Percentiles rank a stretch among this genome's conserved stretches.
Conservation (phyloP, 1,140 invertebrate genomes). For the Drosophila bocqueti region DNA sequence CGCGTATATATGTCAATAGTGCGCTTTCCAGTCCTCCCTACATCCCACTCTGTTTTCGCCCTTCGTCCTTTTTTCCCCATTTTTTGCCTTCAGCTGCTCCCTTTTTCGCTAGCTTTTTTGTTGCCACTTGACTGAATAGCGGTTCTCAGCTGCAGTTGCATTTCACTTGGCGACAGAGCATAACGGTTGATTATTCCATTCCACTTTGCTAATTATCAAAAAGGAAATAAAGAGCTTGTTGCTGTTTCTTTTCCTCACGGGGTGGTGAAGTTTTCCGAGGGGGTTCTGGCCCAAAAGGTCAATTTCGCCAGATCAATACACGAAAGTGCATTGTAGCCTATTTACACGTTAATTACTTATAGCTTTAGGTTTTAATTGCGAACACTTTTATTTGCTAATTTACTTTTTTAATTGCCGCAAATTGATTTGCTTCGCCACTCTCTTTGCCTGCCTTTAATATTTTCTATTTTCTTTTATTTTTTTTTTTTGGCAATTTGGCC, state of each 20-base stretch:
- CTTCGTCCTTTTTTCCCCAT: constrained; percentile 36
- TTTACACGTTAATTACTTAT: constrained; percentile 28
- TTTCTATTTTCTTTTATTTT: constrained; percentile 9
- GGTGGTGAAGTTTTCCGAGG: not conserved
- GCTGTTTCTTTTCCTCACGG: not conserved
- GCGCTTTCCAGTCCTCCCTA: constrained; percentile 78
- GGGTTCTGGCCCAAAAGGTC: constrained; percentile 38
- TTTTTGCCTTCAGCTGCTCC: constrained; percentile 60
- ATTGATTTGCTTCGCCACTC: constrained; percentile 19
- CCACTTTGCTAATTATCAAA: constrained; percentile 34
- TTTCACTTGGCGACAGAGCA: constrained; percentile 53
- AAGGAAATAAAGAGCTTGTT: constrained; percentile 25
- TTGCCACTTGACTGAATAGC: constrained; percentile 80
- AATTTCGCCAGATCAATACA: constrained; percentile 42
- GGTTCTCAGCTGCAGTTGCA: constrained; percentile 59
- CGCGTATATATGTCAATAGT: constrained; percentile 85
- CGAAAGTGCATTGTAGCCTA: constrained; percentile 8
- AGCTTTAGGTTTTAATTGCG: not conserved
- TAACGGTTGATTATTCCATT: constrained; percentile 42
- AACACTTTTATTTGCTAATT: constrained; percentile 25
- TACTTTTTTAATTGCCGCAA: constrained; percentile 16
- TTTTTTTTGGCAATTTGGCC: constrained; percentile 48
- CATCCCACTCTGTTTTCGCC: constrained; percentile 12
- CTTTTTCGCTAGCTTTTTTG: constrained; percentile 48
- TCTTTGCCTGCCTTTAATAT: constrained; percentile 9